Conservation (phyloP, 2,113 vertebrate genomes). For the Salvator merianae region DNA sequence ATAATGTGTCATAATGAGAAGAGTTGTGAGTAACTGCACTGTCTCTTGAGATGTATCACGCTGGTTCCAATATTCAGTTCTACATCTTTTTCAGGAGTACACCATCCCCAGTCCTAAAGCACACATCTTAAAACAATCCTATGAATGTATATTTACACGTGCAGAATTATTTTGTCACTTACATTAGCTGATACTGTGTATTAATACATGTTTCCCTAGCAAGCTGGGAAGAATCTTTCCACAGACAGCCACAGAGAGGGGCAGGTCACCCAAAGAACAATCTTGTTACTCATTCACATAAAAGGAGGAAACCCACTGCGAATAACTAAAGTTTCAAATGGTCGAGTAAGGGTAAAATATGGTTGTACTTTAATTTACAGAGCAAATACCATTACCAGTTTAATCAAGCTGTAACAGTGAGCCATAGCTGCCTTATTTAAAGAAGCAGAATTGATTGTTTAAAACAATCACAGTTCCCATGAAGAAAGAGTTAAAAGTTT, state of each 20-base stretch:
- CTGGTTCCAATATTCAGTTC: background rate
- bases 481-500: slow-evolving; percentile 56
- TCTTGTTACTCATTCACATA: slow-evolving; percentile 23
- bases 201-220: slow-evolving; percentile 45
- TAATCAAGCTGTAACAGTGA: slow-evolving; percentile 34
- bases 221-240: slow-evolving; percentile 49
- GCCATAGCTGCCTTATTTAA: slow-evolving; percentile 18
- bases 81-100: background rate
- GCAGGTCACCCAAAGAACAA: slow-evolving; percentile 42
- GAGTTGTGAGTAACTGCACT: background rate
- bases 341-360: slow-evolving; percentile 56
- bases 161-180: slow-evolving; percentile 10
- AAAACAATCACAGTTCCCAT: slow-evolving; percentile 12
- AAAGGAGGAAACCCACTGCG: slow-evolving; percentile 50
- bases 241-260: slow-evolving; percentile 41
- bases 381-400: slow-evolving; percentile 49
- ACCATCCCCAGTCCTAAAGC: background rate
- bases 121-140: background rate
- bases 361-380: slow-evolving; percentile 49
- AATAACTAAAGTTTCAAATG: slow-evolving; percentile 59
- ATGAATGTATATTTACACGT: background rate
- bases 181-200: slow-evolving; percentile 20
- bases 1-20: background rate
- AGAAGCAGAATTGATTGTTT: slow-evolving; percentile 15
- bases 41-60: background rate